Conservation (phyloP, 2,113 vertebrate species). For the Oryzias javanicus region DNA sequence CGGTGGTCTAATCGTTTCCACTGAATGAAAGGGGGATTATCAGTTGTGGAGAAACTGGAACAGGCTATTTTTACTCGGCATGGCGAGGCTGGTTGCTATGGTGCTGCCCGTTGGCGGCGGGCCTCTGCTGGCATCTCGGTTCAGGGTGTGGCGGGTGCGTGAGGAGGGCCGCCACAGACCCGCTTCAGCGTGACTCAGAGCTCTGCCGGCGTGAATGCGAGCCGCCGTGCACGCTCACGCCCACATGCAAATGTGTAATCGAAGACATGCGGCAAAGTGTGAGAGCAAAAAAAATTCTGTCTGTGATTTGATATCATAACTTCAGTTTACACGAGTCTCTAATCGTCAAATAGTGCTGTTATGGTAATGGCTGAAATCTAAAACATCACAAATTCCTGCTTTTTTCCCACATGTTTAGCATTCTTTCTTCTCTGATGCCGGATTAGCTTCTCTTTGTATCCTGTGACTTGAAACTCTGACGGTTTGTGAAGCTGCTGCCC, state of each 20-base stretch:
- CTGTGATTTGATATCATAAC: not conserved
- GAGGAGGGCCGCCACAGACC: constrained; percentile 53
- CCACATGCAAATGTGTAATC: constrained; percentile 13
- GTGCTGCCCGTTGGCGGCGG: constrained; percentile 64
- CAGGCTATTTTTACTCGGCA: constrained; percentile 62
- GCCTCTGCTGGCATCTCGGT: constrained; percentile 56
- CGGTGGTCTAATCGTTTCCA: constrained; percentile 1
- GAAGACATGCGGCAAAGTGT: constrained; percentile 23
- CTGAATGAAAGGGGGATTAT: constrained; percentile 40
- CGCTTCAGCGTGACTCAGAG: constrained; percentile 73
- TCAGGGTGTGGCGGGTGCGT: constrained; percentile 46
- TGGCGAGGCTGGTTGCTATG: constrained; percentile 69
- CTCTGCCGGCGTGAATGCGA: constrained; percentile 75
- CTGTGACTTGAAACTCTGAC: constrained; percentile 13
- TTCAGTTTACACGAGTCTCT: too few species aligned
- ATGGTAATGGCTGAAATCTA: not conserved
- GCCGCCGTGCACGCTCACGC: constrained; percentile 28
- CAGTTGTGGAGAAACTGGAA: constrained; percentile 61
- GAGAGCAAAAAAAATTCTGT: constrained; percentile 12
- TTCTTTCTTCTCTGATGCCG: too few species aligned
- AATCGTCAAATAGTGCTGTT: too few species aligned
- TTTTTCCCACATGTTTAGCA: too few species aligned
- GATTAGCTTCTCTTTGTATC: not conserved
- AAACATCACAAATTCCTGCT: not conserved
- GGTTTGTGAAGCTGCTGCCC: constrained; percentile 5